Evolutionary conservation across 2,113 vertebrate species (phyloP), one percentile per base, ranked within the genome.

Genomic region (Hyperopisus bebe): DNA sequence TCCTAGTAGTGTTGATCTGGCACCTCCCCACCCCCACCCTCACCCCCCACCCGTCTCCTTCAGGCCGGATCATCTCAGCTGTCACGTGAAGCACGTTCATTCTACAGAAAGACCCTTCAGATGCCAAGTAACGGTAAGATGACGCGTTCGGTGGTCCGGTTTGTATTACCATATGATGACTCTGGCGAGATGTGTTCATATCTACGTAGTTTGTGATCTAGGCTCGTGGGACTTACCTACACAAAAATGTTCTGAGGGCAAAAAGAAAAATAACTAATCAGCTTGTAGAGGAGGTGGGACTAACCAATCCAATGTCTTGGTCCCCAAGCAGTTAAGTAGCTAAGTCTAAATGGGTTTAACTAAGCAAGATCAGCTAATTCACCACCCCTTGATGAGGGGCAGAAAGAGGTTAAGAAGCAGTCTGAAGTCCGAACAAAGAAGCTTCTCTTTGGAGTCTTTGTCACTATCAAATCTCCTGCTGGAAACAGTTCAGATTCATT

Each of bases 51-150:
- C 55, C 55, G 8, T 94, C 91, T 94, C 94, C 94, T 93, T 92
- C 95, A 97, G 97, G 94, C 97, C 96, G 80, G 97, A 97, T 96
- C 97, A 97, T 94, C 96, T 97, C 95, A 97, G 96, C 95, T 98
- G 98, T 96, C 98, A 99, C 46, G 98, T 99, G 95, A 99, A 99
- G 95, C 98, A 98, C 88, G 98, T 99, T 94, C 98, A 99, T 94
- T 99, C 98, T 92, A 98, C 98, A 96, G 98, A 99, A 96, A 97
- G 98, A 95, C 98, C 98, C 93, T 98, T 99, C 96, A 98, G 98
- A 97, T 99, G 98, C 97, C 98, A 98, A 98, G 98, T 99, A 96
- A 98, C 97, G 95, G 96, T 97, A 93, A 95, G 51, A 31, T 21
- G 21, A n/a, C 1, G 82, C 3, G 82, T 21, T 24, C 44, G 19